phyloP scores from a whole-genome alignment of 2,113 vertebrate species.

The Gobiocypris rarus region DNA sequence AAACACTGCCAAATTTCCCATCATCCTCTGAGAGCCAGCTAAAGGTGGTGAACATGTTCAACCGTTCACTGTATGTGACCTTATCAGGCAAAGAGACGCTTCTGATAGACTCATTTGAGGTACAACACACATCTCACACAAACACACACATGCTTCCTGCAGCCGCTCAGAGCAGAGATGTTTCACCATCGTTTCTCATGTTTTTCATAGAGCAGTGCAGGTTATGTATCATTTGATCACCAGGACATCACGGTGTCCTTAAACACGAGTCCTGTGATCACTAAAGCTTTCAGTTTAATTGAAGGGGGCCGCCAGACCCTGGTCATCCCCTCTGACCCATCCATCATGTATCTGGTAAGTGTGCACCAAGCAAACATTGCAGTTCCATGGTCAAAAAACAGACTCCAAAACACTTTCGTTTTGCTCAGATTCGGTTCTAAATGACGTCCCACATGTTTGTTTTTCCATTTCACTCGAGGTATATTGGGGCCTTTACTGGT shows the following conservation, averaged over 20 bases:
- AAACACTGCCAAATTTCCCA: conserved; percentile 86
- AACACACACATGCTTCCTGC: background rate
- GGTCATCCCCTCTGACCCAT: conserved; percentile 54
- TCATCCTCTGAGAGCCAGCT: conserved; percentile 76
- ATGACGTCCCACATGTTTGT: background rate
- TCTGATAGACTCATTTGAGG: conserved; percentile 59
- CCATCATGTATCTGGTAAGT: conserved; percentile 50
- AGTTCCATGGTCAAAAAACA: background rate
- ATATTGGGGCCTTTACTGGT: background rate
- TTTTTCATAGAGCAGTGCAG: conserved; percentile 71
- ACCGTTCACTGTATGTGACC: conserved; percentile 48
- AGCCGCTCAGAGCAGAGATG: background rate
- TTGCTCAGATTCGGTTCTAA: background rate
- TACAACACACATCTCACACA: conserved; percentile 48
- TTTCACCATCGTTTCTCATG: background rate
- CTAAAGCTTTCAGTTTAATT: fast-evolving
- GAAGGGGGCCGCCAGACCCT: conserved; percentile 71
- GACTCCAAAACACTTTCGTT: background rate
- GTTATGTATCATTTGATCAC: conserved; percentile 66
- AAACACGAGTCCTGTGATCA: fast-evolving
- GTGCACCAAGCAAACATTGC: conserved; percentile 53
- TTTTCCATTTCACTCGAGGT: background rate
- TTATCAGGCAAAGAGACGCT: conserved; percentile 18
- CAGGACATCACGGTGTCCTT: conserved; percentile 45
- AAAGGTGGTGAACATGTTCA: conserved; percentile 83